These are phyloP conservation scores for Chelonus formosanus DNA, from an alignment of 2,888 invertebrate genomes.

Conservation along the genomic window DNA sequence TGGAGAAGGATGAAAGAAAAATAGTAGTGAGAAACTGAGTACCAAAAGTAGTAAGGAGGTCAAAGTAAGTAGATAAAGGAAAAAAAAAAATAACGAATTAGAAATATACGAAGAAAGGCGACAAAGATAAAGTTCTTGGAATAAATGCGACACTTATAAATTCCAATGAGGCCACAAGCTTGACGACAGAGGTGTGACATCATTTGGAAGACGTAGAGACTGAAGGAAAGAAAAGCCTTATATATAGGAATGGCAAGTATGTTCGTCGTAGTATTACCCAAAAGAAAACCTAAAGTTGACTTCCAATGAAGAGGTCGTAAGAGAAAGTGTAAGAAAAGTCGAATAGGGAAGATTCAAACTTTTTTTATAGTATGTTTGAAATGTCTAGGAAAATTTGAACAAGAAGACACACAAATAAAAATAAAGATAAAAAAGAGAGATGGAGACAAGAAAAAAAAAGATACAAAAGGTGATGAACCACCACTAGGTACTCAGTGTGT, in stretches of 20 bases:
- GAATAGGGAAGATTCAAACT: too few species aligned
- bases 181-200: constrained; percentile 20
- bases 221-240: constrained; percentile 7
- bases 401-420: background rate
- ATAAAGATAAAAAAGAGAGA: background rate
- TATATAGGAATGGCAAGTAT: background rate
- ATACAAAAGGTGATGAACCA: constrained; percentile 5
- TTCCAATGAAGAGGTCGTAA: too few species aligned
- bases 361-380: too few species aligned
- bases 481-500: background rate
- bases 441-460: background rate
- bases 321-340: too few species aligned
- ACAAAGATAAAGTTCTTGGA: constrained; percentile 44
- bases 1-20: constrained; percentile 12
- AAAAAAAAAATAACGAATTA: constrained; percentile 41
- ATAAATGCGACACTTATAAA: constrained; percentile 50
- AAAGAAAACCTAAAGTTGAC: too few species aligned
- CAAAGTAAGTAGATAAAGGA: constrained; percentile 33
- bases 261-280: too few species aligned
- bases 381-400: too few species aligned
- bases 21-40: constrained; percentile 12
- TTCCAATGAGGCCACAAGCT: constrained; percentile 42
- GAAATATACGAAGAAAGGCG: constrained; percentile 26
- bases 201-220: constrained; percentile 2
- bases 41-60: constrained; percentile 12